phyloP scores from a whole-genome alignment of 2,113 vertebrate species.

The Paralichthys olivaceus region DNA sequence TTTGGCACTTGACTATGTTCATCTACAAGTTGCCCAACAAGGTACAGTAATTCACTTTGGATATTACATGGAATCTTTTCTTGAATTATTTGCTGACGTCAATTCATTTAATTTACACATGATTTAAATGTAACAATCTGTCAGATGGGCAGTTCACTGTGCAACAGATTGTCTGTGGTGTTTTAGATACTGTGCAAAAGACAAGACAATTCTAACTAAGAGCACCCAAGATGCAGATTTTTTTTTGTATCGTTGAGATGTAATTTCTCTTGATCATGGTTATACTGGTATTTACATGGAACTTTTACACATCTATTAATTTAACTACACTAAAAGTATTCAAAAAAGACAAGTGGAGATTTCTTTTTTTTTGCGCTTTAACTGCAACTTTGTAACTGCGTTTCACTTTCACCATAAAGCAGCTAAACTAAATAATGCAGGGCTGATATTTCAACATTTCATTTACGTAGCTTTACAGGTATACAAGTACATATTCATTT shows the following conservation, averaged over 20 bases:
- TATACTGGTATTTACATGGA: constrained; percentile 74
- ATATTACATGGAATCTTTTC: constrained; percentile 72
- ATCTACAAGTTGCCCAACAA: constrained; percentile 81
- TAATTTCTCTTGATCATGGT: constrained; percentile 43
- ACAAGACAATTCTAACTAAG: constrained; percentile 70
- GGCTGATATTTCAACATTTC: constrained; percentile 63
- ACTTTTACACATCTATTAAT: constrained; percentile 74
- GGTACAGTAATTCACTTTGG: constrained; percentile 85
- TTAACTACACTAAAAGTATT: constrained; percentile 74
- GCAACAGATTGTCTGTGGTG: constrained; percentile 55
- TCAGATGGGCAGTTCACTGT: constrained; percentile 50
- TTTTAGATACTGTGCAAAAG: constrained; percentile 68
- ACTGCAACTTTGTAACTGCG: constrained; percentile 68
- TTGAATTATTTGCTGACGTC: constrained; percentile 16
- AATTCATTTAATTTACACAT: constrained; percentile 54
- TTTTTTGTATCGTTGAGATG: constrained; percentile 60
- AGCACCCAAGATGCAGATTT: constrained; percentile 61
- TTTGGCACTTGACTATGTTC: constrained; percentile 84
- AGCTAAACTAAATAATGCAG: constrained; percentile 71
- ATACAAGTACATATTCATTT: constrained; percentile 59
- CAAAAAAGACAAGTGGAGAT: constrained; percentile 68
- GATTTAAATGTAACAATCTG: constrained; percentile 54
- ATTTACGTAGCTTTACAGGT: constrained; percentile 66
- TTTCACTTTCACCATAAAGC: constrained; percentile 76
- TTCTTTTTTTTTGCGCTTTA: constrained; percentile 51